Evolutionary conservation across 2,797 vertebrate genomes (phyloP), one percentile per base, ranked within the genome.

Genomic region (Ispidina picta): DNA sequence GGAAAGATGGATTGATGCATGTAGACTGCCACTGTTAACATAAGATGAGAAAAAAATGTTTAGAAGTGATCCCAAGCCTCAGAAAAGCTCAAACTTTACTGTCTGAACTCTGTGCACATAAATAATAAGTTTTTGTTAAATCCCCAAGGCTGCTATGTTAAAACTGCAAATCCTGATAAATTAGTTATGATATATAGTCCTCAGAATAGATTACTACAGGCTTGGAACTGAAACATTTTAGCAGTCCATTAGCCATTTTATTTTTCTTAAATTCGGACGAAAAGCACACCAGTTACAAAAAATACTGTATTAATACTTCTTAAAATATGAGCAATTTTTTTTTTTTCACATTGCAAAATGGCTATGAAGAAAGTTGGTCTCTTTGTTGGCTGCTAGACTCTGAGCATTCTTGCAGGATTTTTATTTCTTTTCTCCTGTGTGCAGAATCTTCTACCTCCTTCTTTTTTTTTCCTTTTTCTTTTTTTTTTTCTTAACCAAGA

Each of bases 91-190:
- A 43, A 62, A 9, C 35, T 81, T 68, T 51, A 54, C 62, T 74
- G 25, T 58, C 63, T 77, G 82, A 89, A 83, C 76, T 83, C 63
- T 77, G 23, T 70, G 54, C 62, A 69, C 5, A 35, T 89, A 92
- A 90, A 89, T 91, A 93, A 85, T 46, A 93, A 71, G 58, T 52
- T 89, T 85, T 83, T 65, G 23, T 83, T 86, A 86, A 90, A 89
- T 35, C 31, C 35, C 43, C 25, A 55, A 83, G 79, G 51, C 66
- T 88, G 22, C 62, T 80, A 74, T 41, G 13, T 87, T 77, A 87
- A 87, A 92, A 52, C 83, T 93, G 76, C 78, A 91, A 89, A 88
- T 89, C 70, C 66, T 88, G 62, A 74, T 89, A 89, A 85, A 86
- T 88, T 75, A 84, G 73, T 88, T 89, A 54, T 56, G 63, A 76